phyloP scores from a whole-genome alignment of 53 echinoderm and acorn worm genomes.

The Antedon mediterranea region DNA sequence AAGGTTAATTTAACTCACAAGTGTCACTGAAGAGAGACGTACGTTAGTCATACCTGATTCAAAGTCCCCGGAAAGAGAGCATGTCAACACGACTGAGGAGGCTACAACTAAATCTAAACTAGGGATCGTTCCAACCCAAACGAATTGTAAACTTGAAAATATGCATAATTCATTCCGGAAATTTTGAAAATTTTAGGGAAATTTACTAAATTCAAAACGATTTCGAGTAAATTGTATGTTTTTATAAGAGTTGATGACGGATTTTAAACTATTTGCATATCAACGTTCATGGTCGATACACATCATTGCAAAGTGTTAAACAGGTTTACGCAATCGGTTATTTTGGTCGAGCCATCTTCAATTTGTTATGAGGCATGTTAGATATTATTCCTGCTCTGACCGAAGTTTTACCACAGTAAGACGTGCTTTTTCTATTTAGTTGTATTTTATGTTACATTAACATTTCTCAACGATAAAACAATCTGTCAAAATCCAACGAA shows the following conservation, averaged over 20 bases:
- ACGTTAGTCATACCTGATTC: not conserved
- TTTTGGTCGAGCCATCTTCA: too few species aligned
- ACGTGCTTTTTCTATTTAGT: too few species aligned
- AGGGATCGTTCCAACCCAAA: not conserved
- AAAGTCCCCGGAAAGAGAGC: not conserved
- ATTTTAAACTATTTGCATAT: not conserved
- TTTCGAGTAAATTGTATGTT: constrained; percentile 1
- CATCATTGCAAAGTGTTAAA: too few species aligned
- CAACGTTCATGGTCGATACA: not conserved
- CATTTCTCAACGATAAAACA: too few species aligned
- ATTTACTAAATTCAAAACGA: constrained; percentile 1
- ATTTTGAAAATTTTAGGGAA: not conserved
- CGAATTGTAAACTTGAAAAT: not conserved
- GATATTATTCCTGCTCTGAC: too few species aligned
- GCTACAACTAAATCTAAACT: not conserved
- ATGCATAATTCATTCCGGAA: not conserved
- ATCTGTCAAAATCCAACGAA: too few species aligned
- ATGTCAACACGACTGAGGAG: not conserved
- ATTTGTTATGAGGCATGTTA: too few species aligned
- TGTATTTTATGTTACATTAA: too few species aligned
- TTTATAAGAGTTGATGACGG: not conserved
- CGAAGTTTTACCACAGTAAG: too few species aligned
- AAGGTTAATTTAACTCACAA: not conserved
- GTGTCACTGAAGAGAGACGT: not conserved
- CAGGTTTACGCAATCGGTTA: too few species aligned